Percentiles rank a stretch among this genome's conserved stretches.
Evolutionary conservation across 2,888 invertebrate genomes (phyloP).

Genomic region (Buathra laborator): DNA sequence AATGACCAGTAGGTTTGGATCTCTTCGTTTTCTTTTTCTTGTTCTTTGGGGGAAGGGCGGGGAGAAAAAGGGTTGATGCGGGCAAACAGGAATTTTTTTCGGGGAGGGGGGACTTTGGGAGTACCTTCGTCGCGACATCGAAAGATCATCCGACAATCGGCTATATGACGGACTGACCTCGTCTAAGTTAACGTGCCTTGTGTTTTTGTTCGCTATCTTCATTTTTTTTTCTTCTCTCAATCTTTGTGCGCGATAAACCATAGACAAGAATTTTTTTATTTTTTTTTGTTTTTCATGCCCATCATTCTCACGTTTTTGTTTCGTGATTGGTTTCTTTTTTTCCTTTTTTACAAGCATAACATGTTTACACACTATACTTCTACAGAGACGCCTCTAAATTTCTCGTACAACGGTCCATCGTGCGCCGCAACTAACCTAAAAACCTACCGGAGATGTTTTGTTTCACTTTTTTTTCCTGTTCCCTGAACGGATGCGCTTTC

Average conservation of each 20-base stretch:
- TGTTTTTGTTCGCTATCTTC: slow-evolving; percentile 22
- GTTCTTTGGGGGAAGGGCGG: neutral
- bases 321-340: slow-evolving; percentile 37
- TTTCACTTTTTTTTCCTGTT: slow-evolving; percentile 23
- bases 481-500: slow-evolving; percentile 36
- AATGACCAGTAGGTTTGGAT: slow-evolving; percentile 78
- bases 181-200: slow-evolving; percentile 59
- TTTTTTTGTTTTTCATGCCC: slow-evolving; percentile 1
- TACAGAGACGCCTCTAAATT: slow-evolving; percentile 50
- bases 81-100: neutral
- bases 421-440: slow-evolving; percentile 58
- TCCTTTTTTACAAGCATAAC: slow-evolving; percentile 47
- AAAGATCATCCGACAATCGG: slow-evolving; percentile 42
- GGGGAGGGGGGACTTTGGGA: slow-evolving; percentile 24
- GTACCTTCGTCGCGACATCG: slow-evolving; percentile 31
- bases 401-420: slow-evolving; percentile 50
- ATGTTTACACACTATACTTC: slow-evolving; percentile 47
- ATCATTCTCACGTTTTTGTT: slow-evolving; percentile 29
- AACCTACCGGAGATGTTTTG: slow-evolving; percentile 56
- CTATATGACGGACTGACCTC: slow-evolving; percentile 49
- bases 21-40: slow-evolving; percentile 40
- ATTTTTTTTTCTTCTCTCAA: neutral
- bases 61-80: neutral
- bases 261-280: slow-evolving; percentile 38
- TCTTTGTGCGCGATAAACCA: slow-evolving; percentile 62